phyloP scores from a whole-genome alignment of 2,113 vertebrate species.

The Camelus bactrianus region DNA sequence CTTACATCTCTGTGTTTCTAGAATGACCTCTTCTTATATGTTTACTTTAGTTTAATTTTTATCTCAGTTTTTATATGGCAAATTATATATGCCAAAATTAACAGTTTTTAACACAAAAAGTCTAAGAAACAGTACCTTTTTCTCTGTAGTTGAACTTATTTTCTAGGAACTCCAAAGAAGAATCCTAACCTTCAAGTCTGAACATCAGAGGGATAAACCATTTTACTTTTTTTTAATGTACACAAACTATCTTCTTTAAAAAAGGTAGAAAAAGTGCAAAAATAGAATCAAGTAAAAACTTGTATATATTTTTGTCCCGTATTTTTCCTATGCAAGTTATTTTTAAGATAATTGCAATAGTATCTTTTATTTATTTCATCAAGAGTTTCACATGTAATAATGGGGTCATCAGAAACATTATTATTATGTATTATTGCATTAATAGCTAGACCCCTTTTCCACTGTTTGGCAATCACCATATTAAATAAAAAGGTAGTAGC shows the following conservation, averaged over 20 bases:
- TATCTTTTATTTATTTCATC: constrained; percentile 51
- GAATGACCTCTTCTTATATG: background rate
- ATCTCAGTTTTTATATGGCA: constrained; percentile 33
- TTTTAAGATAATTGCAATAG: constrained; percentile 24
- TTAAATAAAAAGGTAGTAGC: constrained; percentile 34
- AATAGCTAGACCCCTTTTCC: background rate
- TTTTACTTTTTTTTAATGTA: constrained; percentile 13
- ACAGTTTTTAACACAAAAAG: constrained; percentile 28
- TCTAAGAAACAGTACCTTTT: constrained; percentile 14
- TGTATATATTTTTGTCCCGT: background rate
- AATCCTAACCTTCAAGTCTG: constrained; percentile 13
- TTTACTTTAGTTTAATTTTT: constrained; percentile 34
- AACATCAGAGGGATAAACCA: background rate
- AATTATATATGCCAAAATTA: constrained; percentile 28
- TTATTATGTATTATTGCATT: constrained; percentile 18
- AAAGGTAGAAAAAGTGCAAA: constrained; percentile 31
- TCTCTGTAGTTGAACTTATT: background rate
- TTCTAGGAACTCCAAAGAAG: background rate
- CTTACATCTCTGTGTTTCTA: background rate
- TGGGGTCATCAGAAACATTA: constrained; percentile 2
- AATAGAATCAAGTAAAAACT: constrained; percentile 17
- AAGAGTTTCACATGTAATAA: constrained; percentile 10
- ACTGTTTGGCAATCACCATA: constrained; percentile 23
- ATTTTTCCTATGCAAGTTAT: background rate
- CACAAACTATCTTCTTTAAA: constrained; percentile 42